Conservation (phyloP, 2,888 invertebrate species). For the Hedya salicella region DNA sequence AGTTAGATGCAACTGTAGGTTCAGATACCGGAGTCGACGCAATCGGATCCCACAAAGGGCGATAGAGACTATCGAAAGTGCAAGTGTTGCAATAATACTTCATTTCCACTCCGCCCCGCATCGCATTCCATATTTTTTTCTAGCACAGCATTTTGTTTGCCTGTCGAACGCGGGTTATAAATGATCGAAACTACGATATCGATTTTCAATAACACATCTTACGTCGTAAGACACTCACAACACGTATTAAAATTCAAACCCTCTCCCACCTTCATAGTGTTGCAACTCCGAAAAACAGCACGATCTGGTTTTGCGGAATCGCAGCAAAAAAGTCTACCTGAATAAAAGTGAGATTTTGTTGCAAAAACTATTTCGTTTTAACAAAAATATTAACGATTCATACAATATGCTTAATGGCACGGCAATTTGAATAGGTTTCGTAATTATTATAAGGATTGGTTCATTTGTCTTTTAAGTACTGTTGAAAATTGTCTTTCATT, state of each 20-base stretch:
- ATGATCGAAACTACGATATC: slow-evolving; percentile 82
- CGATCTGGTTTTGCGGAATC: slow-evolving; percentile 13
- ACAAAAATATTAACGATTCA: slow-evolving; percentile 48
- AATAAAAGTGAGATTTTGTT: slow-evolving; percentile 59
- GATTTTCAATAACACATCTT: slow-evolving; percentile 62
- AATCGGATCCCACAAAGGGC: slow-evolving; percentile 64
- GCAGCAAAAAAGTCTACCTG: slow-evolving; percentile 66
- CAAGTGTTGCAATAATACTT: slow-evolving; percentile 84
- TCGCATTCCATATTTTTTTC: slow-evolving; percentile 75
- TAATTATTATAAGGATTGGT: slow-evolving; percentile 30
- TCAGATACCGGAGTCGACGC: slow-evolving; percentile 47
- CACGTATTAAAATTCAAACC: slow-evolving; percentile 47
- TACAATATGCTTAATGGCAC: slow-evolving; percentile 27
- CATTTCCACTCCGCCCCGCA: slow-evolving; percentile 73
- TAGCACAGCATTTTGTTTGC: slow-evolving; percentile 72
- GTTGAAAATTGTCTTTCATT: not conserved
- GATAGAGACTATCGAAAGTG: slow-evolving; percentile 82
- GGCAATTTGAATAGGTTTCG: slow-evolving; percentile 26
- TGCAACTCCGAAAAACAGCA: slow-evolving; percentile 8
- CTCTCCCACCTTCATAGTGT: slow-evolving; percentile 42
- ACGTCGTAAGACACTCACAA: slow-evolving; percentile 48
- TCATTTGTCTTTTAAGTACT: slow-evolving; percentile 20
- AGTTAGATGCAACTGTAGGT: slow-evolving; percentile 25
- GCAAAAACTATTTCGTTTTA: slow-evolving; percentile 58
- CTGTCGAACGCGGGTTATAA: slow-evolving; percentile 80